A percentile compares a stretch with the other conserved stretches of the same genome.
These are phyloP conservation scores for Pterocles burchelli DNA, from an alignment of 2,113 vertebrate genomes.

Conservation along the genomic window DNA sequence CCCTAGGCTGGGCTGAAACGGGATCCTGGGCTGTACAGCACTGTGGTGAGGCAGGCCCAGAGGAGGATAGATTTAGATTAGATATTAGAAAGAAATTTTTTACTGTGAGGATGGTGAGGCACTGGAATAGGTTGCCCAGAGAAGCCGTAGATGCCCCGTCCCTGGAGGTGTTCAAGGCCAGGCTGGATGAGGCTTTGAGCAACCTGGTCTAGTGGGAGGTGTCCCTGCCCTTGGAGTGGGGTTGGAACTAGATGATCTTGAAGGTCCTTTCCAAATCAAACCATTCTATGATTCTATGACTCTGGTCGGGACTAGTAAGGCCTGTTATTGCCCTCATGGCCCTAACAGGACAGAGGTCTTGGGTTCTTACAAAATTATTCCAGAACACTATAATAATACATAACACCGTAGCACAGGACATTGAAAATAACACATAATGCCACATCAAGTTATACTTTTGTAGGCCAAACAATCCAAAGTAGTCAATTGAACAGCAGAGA, in stretches of 20 bases:
- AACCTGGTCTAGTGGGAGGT: no score
- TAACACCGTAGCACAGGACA: background rate
- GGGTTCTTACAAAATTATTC: background rate
- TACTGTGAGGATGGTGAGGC: no score
- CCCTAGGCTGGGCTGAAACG: background rate
- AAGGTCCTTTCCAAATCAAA: no score
- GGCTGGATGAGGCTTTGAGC: no score
- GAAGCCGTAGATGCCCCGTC: no score
- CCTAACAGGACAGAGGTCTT: background rate
- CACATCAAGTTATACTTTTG: background rate
- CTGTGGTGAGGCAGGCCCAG: background rate
- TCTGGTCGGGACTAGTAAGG: background rate
- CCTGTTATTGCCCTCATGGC: background rate
- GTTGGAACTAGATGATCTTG: no score
- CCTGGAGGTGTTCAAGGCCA: no score
- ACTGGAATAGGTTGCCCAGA: no score
- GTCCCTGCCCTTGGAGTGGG: no score
- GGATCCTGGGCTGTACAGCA: background rate
- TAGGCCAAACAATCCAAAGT: background rate
- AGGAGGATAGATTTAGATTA: no score
- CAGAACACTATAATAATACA: background rate
- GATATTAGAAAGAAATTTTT: no score
- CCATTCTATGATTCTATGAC: no score
- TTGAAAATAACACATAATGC: background rate
- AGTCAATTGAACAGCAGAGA: background rate